Conservation (phyloP, 2,797 vertebrate genomes). For the Diglossa cyanea region DNA sequence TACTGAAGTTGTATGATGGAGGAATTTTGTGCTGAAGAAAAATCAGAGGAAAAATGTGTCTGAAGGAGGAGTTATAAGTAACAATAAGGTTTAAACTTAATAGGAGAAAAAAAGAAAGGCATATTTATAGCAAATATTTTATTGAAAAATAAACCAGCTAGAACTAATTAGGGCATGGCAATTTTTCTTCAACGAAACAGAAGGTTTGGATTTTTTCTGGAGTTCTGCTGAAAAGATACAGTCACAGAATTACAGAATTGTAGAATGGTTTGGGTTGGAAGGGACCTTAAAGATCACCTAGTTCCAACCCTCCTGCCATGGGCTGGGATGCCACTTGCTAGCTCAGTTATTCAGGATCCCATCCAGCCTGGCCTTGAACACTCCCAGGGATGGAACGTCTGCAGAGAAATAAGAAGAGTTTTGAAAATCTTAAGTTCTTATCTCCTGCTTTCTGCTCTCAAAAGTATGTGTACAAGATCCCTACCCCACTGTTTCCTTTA, state of each 20-base stretch:
- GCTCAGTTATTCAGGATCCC: neutral
- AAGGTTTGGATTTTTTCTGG: neutral
- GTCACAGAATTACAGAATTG: neutral
- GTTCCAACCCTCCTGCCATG: neutral
- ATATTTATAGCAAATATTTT: neutral
- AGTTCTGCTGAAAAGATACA: neutral
- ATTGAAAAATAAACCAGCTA: neutral
- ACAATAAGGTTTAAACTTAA: neutral
- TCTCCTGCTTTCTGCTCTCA: neutral
- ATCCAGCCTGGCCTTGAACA: neutral
- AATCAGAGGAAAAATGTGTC: neutral
- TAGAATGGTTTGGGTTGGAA: neutral
- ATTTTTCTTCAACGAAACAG: neutral
- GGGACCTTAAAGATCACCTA: neutral
- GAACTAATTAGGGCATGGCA: neutral
- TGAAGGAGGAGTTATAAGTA: neutral
- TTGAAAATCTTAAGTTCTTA: neutral
- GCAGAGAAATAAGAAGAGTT: neutral
- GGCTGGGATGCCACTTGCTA: neutral
- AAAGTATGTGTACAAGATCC: neutral
- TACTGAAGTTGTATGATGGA: neutral
- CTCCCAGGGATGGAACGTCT: no score
- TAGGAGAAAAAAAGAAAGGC: neutral
- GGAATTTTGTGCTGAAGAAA: neutral
- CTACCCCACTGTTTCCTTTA: neutral